Evolutionary conservation across 35 echinoderm and acorn worm genomes (phyloP), one percentile per base, ranked within the genome.

Genomic region (Strongylocentrotus purpuratus): DNA sequence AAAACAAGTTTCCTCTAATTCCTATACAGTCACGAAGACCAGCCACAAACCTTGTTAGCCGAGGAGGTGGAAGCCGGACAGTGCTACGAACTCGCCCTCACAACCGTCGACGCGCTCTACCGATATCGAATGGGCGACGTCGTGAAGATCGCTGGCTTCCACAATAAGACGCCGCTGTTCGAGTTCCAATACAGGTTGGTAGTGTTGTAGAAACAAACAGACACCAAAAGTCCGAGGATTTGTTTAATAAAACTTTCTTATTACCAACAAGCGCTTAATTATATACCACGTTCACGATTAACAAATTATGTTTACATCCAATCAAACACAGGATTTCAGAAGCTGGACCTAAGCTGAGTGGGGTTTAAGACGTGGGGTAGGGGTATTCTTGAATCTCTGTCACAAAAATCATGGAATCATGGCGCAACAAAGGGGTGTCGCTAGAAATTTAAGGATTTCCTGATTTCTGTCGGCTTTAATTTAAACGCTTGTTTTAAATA

Each of bases 41-140:
- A 97, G 22, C 97, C 97, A 11, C 33, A 61, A 25, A 97, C 94
- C 8, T 92, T 85, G 20, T 93, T 96, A 60, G 87, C 94, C 17
- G 97, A 97, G 33, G 97, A 97, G 59, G 95, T 96, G 32, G 89
- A 96, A 61, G 89, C 61, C 31, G 94, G 97, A 50, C 31, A 97
- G 45, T 48, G 65, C 41, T 97, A 97, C 47, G 97, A 97, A 88
- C 58, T 97, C 31, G 95, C 96, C 15, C 17, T 97, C 6, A 96
- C 87, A 9, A 59, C 86, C 9, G 46, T 48, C 0, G 87, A 92
- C 25, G 97, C 95, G 2, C 85, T 96, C 32, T 96, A 95, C 41
- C 92, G 97, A 8, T 96, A 96, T 70, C 86, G 97, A 10, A 91
- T 96, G 8, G 97, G 97, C 28, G 97, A 97, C 60, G 95, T 97